Evolutionary conservation across 2,113 vertebrate genomes (phyloP), one percentile per base, ranked within the genome.

Genomic region (Mesoclemmys tuberculata): DNA sequence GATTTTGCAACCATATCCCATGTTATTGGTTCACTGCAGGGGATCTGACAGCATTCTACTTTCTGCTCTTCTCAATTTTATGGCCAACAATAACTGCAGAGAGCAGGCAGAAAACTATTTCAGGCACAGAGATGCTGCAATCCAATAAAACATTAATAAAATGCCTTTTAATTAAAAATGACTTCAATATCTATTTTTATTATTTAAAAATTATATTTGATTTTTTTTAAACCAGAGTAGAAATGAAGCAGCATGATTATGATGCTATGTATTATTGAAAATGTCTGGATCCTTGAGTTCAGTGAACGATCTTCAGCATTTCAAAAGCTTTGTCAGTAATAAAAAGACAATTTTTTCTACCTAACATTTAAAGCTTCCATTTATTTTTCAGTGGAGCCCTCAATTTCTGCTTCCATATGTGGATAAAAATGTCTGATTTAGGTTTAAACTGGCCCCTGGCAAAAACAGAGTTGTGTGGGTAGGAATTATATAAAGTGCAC

Each of bases 21-120:
- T 88, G 41, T 26, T 95, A 93, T 93, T 84, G 7, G 38, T 87
- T 97, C 82, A 77, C 52, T 94, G 18, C 49, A 44, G 74, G 80
- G 81, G 71, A 93, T 92, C 24, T 92, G 88, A 74, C 3, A 79
- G 44, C 14, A 26, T 84, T 94, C 6, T 83, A 79, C 44, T 12
- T 96, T 93, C 87, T 92, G 44, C 82, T 90, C 48, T 84, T 61
- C 78, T 93, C 29, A 38, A 2, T 93, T 95, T 97, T 93, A 81
- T 86, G 38, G 31, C 79, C 92, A 93, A 84, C 87, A 87, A 13
- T 84, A 95, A 93, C 10, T 93, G 13, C 10, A 93, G n/a, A 58
- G 35, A 13, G 3, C 5, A 68, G 80, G 11, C 41, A 80, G 44
- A 56, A 95, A 68, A 84, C 71, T 54, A 26, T 11, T 87, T 38